Evolutionary conservation across 1,140 invertebrate species (phyloP), one percentile per base, ranked within the genome.

Genomic region (Phortica variegata): DNA sequence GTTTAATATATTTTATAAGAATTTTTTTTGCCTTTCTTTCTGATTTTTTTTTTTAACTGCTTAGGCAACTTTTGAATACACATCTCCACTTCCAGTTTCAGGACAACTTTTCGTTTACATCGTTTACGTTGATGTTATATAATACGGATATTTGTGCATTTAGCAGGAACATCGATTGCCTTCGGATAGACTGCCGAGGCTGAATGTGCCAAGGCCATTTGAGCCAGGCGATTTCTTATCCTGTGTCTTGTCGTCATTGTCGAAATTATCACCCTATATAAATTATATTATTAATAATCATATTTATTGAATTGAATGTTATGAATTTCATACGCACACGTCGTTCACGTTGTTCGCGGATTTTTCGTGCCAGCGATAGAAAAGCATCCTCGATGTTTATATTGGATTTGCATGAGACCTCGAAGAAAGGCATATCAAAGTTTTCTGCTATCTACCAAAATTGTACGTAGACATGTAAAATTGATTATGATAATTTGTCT

Each of bases 391-490:
- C 90, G 52, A 95, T 92, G 69, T 94, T 94, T 31, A 93, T 86
- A 62, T 93, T 88, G 49, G 87, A 86, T 77, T 94, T 94, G 74
- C 91, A 94, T 15, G 90, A 93, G 10, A 93, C 91, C 77, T 94
- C 91, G 77, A 91, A 92, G 73, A 93, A 94, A 34, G 91, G 90
- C 81, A 94, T 89, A 54, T 93, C 90, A 68, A 92, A 93, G 76
- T 90, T 89, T 62, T 92, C 89, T 1, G 91, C 91, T 68, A 94
- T 85, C 88, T 91, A 77, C 3, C 43, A 56, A 44, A 20, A 39
- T 43, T 40, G 49, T 29, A 41, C 37, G 42, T 18, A 47, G 21
- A 43, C 3, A n/a, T n/a, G 17, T 40, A 42, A 42, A 15, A 38
- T 45, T 23, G 43, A 19, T 5, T 15, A 17, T 36, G 15, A 36